phyloP scores from a whole-genome alignment of 1,140 invertebrate species.

The Reticulitermes speratus region DNA sequence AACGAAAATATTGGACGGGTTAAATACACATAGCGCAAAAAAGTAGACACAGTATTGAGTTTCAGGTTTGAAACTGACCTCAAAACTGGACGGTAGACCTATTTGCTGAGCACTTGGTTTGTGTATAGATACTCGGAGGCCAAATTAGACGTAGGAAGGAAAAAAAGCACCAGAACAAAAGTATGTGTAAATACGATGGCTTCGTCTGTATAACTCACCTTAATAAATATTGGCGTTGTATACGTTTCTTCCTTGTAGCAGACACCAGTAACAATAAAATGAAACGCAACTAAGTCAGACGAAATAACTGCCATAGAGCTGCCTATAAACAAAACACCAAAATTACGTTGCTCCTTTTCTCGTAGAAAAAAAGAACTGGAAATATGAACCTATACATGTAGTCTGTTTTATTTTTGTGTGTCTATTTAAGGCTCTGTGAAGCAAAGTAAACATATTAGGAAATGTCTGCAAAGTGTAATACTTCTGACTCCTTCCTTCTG shows the following conservation, averaged over 20 bases:
- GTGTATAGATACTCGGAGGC: not conserved
- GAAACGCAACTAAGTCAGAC: not conserved
- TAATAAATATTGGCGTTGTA: not conserved
- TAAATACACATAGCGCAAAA: not conserved
- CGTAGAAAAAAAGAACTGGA: too few species aligned
- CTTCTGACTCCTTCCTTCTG: too few species aligned
- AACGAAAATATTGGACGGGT: not conserved
- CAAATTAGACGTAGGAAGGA: not conserved
- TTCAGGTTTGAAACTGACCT: not conserved
- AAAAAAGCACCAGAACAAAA: not conserved
- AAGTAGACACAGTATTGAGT: not conserved
- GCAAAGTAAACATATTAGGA: too few species aligned
- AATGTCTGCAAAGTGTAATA: too few species aligned
- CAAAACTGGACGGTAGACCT: not conserved
- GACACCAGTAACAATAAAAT: too few species aligned
- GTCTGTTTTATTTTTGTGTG: too few species aligned
- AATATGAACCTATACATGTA: too few species aligned
- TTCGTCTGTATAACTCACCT: not conserved
- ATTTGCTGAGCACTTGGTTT: not conserved
- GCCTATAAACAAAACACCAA: too few species aligned
- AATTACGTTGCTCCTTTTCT: too few species aligned
- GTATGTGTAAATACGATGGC: not conserved
- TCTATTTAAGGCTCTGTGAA: too few species aligned
- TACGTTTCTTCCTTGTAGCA: too few species aligned
- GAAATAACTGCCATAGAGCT: too few species aligned